A percentile compares a stretch with the other conserved stretches of the same genome.
These are phyloP conservation scores for Callyntrura sp. DNA, from an alignment of 2,888 invertebrate genomes.

Conservation along the genomic window DNA sequence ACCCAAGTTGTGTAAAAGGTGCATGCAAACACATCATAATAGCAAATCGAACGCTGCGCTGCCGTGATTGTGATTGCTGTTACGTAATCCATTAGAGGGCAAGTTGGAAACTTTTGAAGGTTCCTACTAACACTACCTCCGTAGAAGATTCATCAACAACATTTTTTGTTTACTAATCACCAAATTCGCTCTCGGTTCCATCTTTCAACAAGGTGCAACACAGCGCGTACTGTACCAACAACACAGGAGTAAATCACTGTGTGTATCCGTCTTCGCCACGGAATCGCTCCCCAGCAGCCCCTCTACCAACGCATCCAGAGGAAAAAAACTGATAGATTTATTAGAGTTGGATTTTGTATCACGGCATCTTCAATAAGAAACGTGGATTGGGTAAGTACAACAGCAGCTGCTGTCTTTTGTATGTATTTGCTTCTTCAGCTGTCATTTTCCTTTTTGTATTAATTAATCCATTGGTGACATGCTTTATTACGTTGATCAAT, in stretches of 20 bases:
- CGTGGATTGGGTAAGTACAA: constrained; percentile 73
- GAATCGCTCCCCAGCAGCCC: too few species aligned
- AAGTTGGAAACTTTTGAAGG: constrained; percentile 30
- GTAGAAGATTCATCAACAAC: constrained; percentile 37
- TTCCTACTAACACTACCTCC: neutral
- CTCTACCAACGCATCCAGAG: too few species aligned
- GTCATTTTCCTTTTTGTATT: constrained; percentile 60
- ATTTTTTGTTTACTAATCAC: constrained; percentile 43
- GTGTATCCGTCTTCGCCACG: constrained; percentile 29
- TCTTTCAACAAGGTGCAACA: neutral
- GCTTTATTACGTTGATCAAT: constrained; percentile 55
- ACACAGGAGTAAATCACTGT: neutral
- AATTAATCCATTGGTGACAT: constrained; percentile 69
- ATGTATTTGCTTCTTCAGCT: neutral
- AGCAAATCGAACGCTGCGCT: constrained; percentile 22
- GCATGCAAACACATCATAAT: neutral
- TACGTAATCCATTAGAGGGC: constrained; percentile 23
- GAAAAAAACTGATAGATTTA: constrained; percentile 63
- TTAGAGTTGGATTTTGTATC: constrained; percentile 55
- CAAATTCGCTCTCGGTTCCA: constrained; percentile 7
- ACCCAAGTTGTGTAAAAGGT: neutral
- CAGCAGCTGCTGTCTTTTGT: constrained; percentile 10
- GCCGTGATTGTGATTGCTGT: constrained; percentile 9
- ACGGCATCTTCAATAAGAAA: constrained; percentile 42
- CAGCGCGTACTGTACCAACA: neutral